phyloP scores from a whole-genome alignment of 2,113 vertebrate genomes.

The Phalacrocorax brasilianus region DNA sequence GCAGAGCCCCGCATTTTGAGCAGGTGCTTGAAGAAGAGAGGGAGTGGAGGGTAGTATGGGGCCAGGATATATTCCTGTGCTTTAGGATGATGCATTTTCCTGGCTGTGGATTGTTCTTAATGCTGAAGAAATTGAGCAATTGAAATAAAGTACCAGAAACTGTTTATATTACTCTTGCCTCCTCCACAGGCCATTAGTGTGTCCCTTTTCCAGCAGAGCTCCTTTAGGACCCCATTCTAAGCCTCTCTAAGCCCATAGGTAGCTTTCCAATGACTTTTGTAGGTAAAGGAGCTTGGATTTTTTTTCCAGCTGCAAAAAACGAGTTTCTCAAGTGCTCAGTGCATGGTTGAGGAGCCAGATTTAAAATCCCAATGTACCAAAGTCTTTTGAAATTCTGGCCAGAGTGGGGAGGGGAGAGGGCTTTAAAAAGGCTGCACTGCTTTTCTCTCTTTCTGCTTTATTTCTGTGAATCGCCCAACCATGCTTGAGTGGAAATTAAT shows the following conservation, averaged over 20 bases:
- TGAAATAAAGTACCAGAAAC: neutral
- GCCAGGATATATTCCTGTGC: neutral
- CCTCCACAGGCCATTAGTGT: neutral
- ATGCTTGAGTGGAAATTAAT: neutral
- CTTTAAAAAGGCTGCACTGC: neutral
- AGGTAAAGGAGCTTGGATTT: neutral
- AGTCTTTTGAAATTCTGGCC: neutral
- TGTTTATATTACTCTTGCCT: neutral
- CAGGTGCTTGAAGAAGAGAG: neutral
- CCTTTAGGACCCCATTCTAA: neutral
- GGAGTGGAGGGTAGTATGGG: neutral
- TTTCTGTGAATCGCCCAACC: neutral
- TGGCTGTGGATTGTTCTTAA: neutral
- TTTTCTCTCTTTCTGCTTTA: neutral
- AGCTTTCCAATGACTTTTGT: neutral
- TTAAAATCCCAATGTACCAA: neutral
- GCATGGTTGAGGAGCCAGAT: rapidly evolving
- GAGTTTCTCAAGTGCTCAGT: neutral
- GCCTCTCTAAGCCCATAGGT: neutral
- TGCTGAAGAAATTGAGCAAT: neutral
- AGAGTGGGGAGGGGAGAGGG: neutral
- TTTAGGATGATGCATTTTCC: neutral
- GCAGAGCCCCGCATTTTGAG: neutral
- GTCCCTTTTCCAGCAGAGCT: neutral
- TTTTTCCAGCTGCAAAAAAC: neutral